phyloP scores from a whole-genome alignment of 1,140 invertebrate genomes.

The Listronotus bonariensis region DNA sequence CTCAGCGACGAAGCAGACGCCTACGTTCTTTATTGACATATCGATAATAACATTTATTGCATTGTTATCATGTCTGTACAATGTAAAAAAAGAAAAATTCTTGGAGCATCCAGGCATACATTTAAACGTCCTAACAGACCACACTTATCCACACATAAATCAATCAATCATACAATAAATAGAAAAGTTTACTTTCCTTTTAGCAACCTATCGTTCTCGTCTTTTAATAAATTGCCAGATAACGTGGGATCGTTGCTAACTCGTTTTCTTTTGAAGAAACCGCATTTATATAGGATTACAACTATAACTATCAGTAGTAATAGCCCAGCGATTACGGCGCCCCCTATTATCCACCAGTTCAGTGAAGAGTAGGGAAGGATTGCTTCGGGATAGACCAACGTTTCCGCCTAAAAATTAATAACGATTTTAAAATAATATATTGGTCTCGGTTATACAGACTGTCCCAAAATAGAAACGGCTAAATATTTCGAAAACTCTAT shows the following conservation, averaged over 20 bases:
- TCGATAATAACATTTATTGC: no score
- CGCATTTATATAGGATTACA: constrained; percentile 80
- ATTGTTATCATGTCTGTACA: no score
- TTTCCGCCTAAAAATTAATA: constrained; percentile 69
- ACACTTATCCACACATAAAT: constrained; percentile 2
- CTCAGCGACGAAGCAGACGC: no score
- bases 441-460: background rate
- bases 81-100: no score
- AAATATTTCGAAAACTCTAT: no score
- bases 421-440: constrained; percentile 27
- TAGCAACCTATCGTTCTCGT: constrained; percentile 41
- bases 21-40: no score
- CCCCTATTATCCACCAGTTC: constrained; percentile 82
- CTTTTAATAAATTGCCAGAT: constrained; percentile 78
- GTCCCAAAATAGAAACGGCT: background rate
- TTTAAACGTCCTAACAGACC: background rate
- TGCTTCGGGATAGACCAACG: constrained; percentile 78
- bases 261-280: constrained; percentile 85
- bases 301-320: constrained; percentile 77
- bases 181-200: background rate
- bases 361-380: constrained; percentile 68
- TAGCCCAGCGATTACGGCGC: constrained; percentile 78
- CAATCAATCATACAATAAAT: background rate
- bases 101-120: no score
- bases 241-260: constrained; percentile 74